Evolutionary conservation across 2,888 invertebrate genomes (phyloP), one percentile per base, ranked within the genome.

Genomic region (Abrostola triplasia): DNA sequence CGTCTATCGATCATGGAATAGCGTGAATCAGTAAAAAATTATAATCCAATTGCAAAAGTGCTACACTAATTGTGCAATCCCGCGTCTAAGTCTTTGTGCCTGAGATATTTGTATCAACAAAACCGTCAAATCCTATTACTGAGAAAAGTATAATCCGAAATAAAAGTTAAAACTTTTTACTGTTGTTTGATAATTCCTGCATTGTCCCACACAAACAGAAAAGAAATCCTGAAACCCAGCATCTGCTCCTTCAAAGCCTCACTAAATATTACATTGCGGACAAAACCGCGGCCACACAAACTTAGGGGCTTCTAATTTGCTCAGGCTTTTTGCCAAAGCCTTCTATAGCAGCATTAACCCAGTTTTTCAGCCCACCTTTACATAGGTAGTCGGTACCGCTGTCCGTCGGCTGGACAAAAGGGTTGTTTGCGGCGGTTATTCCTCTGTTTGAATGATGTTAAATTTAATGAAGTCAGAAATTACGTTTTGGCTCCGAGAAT

Each of bases 391-490:
- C n/a, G n/a, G n/a, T 24, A 24, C 24, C 24, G 24, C 24, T 24
- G 24, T 24, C 24, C 24, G 24, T 24, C 24, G 24, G 24, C 24
- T 24, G 64, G 53, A 57, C 52, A 55, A 47, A 68, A 76, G 57
- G 68, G 73, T 60, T 76, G 47, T 77, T 67, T 77, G 58, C 13
- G 9, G 44, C 49, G 52, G 49, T 65, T 50, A 12, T 41, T 11
- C 51, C 6, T 0, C 56, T 59, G 53, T 67, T 42, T 56, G 57
- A 67, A 73, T 50, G 11, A 72, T 51, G 59, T 56, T 44, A 62
- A 56, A 73, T 64, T 59, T 67, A 77, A 73, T 67, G 59, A 67
- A 73, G 73, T 61, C 52, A 59, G 52, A 55, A 72, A 64, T 67
- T 60, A 58, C 50, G 36, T 37, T 58, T 63, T 70, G 49, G 54